Conservation (phyloP, 2,797 vertebrate species). For the Notamacropus eugenii region DNA sequence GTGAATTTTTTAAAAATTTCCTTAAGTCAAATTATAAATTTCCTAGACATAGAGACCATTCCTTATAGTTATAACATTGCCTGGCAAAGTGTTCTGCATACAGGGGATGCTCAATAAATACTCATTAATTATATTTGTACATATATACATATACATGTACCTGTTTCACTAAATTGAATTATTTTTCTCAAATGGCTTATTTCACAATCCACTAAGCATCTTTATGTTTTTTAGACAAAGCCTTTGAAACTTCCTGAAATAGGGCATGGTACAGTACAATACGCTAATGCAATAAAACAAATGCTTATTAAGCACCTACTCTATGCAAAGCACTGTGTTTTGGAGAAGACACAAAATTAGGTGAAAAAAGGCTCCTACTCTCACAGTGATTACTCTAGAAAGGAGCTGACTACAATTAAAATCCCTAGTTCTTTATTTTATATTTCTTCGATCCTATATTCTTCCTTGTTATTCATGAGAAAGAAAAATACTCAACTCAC, state of each 20-base stretch:
- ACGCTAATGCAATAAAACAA: neutral
- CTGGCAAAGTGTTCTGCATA: neutral
- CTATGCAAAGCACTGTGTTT: neutral
- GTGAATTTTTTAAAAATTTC: neutral
- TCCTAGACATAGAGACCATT: neutral
- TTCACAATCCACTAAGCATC: neutral
- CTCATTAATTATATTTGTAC: neutral
- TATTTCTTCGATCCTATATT: neutral
- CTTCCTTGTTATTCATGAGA: neutral
- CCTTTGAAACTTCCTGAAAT: neutral
- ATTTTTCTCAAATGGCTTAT: neutral
- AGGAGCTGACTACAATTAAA: neutral
- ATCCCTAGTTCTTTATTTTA: neutral
- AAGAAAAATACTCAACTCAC: neutral
- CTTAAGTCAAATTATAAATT: slow-evolving; percentile 32
- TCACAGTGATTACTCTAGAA: neutral
- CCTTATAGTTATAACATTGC: neutral
- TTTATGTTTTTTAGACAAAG: neutral
- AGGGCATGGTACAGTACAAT: neutral
- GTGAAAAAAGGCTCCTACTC: neutral
- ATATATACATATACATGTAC: neutral
- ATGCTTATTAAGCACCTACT: neutral
- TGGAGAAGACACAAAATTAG: neutral
- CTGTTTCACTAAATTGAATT: neutral
- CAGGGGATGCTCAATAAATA: neutral